Evolutionary conservation across 1,140 invertebrate genomes (phyloP).

Genomic region (Hydropsyche tenuis): DNA sequence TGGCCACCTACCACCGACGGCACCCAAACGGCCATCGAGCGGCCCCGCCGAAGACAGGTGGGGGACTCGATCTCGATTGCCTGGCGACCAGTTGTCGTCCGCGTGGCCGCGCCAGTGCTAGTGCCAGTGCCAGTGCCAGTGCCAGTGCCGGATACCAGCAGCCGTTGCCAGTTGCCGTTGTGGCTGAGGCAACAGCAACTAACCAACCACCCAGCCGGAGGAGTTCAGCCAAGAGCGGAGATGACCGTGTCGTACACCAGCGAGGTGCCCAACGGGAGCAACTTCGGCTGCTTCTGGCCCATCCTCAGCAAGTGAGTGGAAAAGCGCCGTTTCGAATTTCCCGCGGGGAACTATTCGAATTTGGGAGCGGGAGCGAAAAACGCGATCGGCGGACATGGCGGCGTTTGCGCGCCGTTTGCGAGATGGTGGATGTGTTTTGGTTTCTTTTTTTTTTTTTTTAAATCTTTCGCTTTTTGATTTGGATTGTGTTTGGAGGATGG

Average conservation of each 20-base stretch:
- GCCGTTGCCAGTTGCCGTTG: not conserved
- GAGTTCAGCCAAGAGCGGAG: slow-evolving; percentile 48
- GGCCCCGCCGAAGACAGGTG: not conserved
- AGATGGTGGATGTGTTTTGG: too few relatives aligned
- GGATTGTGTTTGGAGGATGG: too few relatives aligned
- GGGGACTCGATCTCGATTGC: not conserved
- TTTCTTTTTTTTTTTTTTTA: too few relatives aligned
- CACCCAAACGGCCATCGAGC: too few relatives aligned
- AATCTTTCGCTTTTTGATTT: too few relatives aligned
- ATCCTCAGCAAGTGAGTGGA: slow-evolving; percentile 82
- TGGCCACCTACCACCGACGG: too few relatives aligned
- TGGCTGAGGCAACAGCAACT: too few relatives aligned
- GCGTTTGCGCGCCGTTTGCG: too few relatives aligned
- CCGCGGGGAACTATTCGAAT: not conserved
- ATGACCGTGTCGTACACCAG: slow-evolving; percentile 90
- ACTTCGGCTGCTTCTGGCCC: slow-evolving; percentile 89
- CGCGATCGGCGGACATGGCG: not conserved
- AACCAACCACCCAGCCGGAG: too few relatives aligned
- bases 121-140: not conserved
- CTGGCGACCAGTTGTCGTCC: not conserved
- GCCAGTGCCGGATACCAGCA: too few relatives aligned
- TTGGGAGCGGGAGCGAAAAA: not conserved
- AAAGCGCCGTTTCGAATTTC: not conserved
- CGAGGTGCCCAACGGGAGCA: slow-evolving; percentile 87
- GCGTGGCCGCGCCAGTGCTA: not conserved